Evolutionary conservation across 2,888 invertebrate genomes (phyloP).

Genomic region (Penaeus monodon): DNA sequence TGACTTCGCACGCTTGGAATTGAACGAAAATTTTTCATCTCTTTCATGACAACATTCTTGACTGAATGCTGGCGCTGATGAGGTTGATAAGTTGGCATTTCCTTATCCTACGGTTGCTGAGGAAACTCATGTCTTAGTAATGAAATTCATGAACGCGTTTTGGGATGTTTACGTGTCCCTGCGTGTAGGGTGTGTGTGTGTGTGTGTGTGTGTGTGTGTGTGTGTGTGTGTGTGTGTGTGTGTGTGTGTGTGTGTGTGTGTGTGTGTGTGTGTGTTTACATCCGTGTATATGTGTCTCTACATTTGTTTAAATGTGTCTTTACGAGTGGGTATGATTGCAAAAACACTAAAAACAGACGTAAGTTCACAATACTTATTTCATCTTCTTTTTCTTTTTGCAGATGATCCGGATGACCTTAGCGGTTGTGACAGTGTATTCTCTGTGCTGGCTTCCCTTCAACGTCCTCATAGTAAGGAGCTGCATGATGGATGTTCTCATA

Average conservation of each 20-base stretch:
- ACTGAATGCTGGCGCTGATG: no score
- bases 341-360: no score
- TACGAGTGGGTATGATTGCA: not conserved
- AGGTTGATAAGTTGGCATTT: no score
- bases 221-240: not conserved
- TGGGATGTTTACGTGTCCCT: no score
- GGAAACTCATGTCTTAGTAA: no score
- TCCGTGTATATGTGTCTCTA: not conserved
- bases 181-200: not conserved
- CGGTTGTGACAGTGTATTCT: slow-evolving; percentile 73
- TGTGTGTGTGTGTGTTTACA: slow-evolving; percentile 14
- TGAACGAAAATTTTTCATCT: no score
- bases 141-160: no score
- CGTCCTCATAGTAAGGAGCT: slow-evolving; percentile 68
- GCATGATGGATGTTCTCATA: no score
- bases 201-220: not conserved
- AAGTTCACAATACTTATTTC: slow-evolving; percentile 12
- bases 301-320: not conserved
- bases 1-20: no score
- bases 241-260: not conserved
- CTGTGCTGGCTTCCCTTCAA: slow-evolving; percentile 75
- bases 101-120: no score
- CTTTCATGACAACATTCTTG: no score
- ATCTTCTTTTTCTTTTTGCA: slow-evolving; percentile 68
- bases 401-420: slow-evolving; percentile 76